A percentile compares a stretch with the other conserved stretches of the same genome.
Evolutionary conservation across 2,888 invertebrate species (phyloP).

Genomic region (Tigriopus californicus): DNA sequence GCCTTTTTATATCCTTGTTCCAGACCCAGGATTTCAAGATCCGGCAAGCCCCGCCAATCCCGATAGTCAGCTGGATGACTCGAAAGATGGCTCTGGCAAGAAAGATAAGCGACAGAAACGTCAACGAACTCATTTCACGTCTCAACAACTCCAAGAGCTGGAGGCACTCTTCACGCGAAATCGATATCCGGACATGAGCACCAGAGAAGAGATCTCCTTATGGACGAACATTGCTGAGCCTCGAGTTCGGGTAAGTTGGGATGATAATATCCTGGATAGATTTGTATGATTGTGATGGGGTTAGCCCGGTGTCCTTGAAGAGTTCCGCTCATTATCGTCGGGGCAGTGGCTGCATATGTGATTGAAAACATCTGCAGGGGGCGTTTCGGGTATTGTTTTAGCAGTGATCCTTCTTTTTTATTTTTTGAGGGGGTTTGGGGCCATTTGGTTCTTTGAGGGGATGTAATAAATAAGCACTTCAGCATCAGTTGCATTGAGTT

Average conservation of each 20-base stretch:
- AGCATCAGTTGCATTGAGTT: no score
- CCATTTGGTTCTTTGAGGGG: no score
- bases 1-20: not conserved
- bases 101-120: conserved; percentile 52
- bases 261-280: conserved; percentile 22
- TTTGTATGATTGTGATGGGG: not conserved
- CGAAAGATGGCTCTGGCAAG: conserved; percentile 17
- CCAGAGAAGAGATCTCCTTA: conserved; percentile 95
- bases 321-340: no score
- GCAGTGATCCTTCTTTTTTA: no score
- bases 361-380: not conserved
- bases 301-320: not conserved
- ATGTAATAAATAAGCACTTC: no score
- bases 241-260: conserved; percentile 81
- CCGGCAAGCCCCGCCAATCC: conserved; percentile 6
- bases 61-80: conserved; percentile 18
- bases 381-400: no score
- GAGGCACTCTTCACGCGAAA: conserved; percentile 94
- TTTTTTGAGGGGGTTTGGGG: no score
- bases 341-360: no score
- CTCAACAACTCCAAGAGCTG: conserved; percentile 84
- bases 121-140: conserved; percentile 93
- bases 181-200: conserved; percentile 93
- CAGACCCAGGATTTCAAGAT: not conserved
- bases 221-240: conserved; percentile 98